Percentiles rank a stretch among this genome's conserved stretches.
Evolutionary conservation across 1,140 invertebrate species (phyloP).

Genomic region (Chironomus tepperi): DNA sequence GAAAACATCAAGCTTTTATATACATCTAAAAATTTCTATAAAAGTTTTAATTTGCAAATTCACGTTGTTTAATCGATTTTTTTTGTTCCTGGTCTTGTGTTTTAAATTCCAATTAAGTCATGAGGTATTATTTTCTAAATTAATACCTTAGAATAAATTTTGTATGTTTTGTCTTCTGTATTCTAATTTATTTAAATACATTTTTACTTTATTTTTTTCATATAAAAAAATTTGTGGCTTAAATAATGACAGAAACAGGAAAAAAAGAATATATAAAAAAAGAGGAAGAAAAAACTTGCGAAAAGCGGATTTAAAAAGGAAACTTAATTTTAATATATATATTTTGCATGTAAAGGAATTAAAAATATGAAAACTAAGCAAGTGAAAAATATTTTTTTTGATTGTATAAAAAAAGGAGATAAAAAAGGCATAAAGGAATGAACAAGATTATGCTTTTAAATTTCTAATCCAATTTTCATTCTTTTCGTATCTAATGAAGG

Average conservation of each 20-base stretch:
- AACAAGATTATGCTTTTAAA: not conserved
- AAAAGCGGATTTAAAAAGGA: not conserved
- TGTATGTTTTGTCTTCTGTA: not conserved
- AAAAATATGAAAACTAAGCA: not conserved
- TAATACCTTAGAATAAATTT: not conserved
- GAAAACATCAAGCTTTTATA: conserved; percentile 8
- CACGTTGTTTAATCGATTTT: not conserved
- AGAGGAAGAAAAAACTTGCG: not conserved
- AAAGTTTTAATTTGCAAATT: not conserved
- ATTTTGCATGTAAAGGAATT: no score
- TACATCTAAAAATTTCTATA: not conserved
- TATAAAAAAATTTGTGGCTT: no score
- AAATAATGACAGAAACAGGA: no score
- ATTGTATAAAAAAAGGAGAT: conserved; percentile 13
- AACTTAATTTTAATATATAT: no score
- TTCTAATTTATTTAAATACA: not conserved
- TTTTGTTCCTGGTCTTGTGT: not conserved
- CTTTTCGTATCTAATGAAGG: no score
- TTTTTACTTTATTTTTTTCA: no score
- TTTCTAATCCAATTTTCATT: conserved; percentile 4
- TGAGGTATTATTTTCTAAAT: not conserved
- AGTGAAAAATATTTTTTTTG: not conserved
- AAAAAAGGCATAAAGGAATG: not conserved
- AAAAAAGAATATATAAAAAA: not conserved
- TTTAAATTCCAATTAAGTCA: not conserved